Conservation (phyloP, 2,888 invertebrate species). For the Gerris lacustris region DNA sequence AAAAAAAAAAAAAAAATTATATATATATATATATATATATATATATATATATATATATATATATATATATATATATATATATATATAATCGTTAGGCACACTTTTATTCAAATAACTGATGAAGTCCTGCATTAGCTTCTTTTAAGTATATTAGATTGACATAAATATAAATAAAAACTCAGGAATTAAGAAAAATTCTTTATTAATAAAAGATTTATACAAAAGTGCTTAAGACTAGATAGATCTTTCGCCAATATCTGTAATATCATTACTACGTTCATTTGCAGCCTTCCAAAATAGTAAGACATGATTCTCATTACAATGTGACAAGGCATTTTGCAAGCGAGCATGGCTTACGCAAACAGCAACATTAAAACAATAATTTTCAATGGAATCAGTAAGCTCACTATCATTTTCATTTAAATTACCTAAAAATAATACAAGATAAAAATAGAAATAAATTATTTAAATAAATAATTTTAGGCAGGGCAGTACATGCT, state of each 20-base stretch:
- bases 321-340: conserved; percentile 21
- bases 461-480: neutral
- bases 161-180: too few species aligned
- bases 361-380: conserved; percentile 21
- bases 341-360: conserved; percentile 18
- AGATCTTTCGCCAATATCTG: neutral
- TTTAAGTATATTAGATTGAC: too few species aligned
- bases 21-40: too few species aligned
- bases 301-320: conserved; percentile 25
- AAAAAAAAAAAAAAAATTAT: too few species aligned
- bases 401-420: conserved; percentile 17
- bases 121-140: too few species aligned
- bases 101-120: too few species aligned
- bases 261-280: conserved; percentile 15
- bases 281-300: conserved; percentile 25
- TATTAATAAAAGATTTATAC: too few species aligned
- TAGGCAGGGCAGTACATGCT: neutral
- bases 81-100: too few species aligned
- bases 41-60: too few species aligned
- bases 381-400: conserved; percentile 24
- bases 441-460: neutral
- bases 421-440: conserved; percentile 1
- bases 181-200: too few species aligned
- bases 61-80: too few species aligned
- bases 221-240: neutral